Evolutionary conservation across 2,113 vertebrate species (phyloP).

Genomic region (Heterochromis multidens): DNA sequence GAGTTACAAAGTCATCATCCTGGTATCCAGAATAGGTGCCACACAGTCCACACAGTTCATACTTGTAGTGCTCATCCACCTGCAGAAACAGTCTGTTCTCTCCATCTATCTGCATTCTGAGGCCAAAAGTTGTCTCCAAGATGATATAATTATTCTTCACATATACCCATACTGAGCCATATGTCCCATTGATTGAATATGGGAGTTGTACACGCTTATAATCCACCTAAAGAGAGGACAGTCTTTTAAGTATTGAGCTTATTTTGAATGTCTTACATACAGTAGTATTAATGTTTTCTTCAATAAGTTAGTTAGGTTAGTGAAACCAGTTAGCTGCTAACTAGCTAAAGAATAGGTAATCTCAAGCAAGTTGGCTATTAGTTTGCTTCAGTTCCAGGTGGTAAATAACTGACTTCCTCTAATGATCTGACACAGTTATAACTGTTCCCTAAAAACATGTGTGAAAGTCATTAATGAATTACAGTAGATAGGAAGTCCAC

Average conservation of each 20-base stretch:
- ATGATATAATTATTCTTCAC: slow-evolving; percentile 38
- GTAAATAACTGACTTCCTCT: neutral
- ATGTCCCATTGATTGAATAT: slow-evolving; percentile 28
- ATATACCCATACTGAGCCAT: slow-evolving; percentile 46
- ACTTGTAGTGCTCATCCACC: slow-evolving; percentile 75
- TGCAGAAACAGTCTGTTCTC: slow-evolving; percentile 73
- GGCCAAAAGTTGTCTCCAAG: slow-evolving; percentile 72
- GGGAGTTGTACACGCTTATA: slow-evolving; percentile 41
- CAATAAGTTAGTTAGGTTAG: neutral
- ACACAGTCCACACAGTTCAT: slow-evolving; percentile 75
- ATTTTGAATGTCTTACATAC: neutral
- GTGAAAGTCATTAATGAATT: neutral
- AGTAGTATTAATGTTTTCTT: neutral
- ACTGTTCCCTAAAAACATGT: neutral
- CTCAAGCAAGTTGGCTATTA: neutral
- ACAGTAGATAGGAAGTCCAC: neutral
- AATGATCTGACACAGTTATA: neutral
- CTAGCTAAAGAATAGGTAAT: neutral
- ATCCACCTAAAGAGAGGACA: slow-evolving; percentile 53
- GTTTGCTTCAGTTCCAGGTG: neutral
- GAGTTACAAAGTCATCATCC: slow-evolving; percentile 72
- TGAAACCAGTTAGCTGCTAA: neutral
- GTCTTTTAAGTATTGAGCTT: neutral
- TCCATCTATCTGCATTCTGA: slow-evolving; percentile 71
- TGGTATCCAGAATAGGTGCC: slow-evolving; percentile 75